A percentile compares a stretch with the other conserved stretches of the same genome.
phyloP scores from a whole-genome alignment of 1,140 invertebrate species.

The Agrypnia vestita region DNA sequence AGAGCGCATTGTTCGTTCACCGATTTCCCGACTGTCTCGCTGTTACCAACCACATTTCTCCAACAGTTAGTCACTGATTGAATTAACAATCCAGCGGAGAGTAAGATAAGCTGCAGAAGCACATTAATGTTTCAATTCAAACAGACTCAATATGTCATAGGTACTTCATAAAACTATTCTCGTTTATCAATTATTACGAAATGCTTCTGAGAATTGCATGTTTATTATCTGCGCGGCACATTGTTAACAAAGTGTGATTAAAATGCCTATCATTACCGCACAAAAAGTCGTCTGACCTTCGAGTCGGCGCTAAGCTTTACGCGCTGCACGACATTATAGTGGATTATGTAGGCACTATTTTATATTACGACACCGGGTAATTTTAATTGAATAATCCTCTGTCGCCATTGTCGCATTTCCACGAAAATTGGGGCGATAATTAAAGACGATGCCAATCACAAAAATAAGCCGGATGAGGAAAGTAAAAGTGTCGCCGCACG shows the following conservation, averaged over 20 bases:
- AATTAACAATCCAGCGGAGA: no score
- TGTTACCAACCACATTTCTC: no score
- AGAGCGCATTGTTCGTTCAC: constrained; percentile 14
- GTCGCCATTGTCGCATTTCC: neutral
- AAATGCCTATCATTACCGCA: neutral
- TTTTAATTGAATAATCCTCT: constrained; percentile 11
- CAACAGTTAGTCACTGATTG: no score
- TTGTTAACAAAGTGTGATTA: constrained; percentile 22
- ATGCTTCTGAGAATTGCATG: constrained; percentile 31
- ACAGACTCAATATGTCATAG: neutral
- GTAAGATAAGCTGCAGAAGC: no score
- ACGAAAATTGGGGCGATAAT: neutral
- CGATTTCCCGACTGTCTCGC: no score
- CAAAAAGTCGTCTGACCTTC: constrained; percentile 1
- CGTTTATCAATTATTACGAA: constrained; percentile 25
- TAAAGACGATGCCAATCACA: constrained; percentile 34
- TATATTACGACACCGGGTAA: neutral
- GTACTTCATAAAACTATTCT: neutral
- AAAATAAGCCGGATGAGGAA: constrained; percentile 20
- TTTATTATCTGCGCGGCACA: constrained; percentile 21
- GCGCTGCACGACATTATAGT: no score
- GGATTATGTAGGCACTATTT: no score
- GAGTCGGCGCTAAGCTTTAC: no score
- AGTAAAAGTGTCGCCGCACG: constrained; percentile 33
- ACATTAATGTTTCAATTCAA: neutral